phyloP scores from a whole-genome alignment of 2,113 vertebrate species.

The Collichthys lucidus region DNA sequence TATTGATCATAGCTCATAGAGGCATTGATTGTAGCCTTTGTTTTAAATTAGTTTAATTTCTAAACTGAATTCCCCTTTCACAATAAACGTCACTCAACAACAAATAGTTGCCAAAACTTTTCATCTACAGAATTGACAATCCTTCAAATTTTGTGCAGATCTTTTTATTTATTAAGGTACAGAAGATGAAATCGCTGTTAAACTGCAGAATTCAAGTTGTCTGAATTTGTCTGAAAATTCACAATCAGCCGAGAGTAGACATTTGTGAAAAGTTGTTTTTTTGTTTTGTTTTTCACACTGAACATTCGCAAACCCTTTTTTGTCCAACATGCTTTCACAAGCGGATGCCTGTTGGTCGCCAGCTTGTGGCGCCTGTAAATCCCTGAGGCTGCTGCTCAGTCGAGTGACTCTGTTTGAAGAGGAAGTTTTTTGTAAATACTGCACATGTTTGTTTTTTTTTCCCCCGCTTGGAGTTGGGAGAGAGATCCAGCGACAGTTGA shows the following conservation, averaged over 20 bases:
- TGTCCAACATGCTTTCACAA: not conserved
- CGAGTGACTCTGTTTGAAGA: constrained; percentile 24
- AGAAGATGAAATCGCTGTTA: not conserved
- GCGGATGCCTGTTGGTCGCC: not conserved
- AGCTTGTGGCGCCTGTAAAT: constrained; percentile 4
- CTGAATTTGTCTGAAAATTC: not conserved
- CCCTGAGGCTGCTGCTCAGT: constrained; percentile 29
- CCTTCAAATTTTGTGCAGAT: constrained; percentile 18
- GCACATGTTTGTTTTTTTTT: constrained; percentile 18
- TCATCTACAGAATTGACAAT: constrained; percentile 71
- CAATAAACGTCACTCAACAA: not conserved
- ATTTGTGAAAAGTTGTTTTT: not conserved
- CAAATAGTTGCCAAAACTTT: not conserved
- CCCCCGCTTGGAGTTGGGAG: constrained; percentile 29
- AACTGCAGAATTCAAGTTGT: not conserved
- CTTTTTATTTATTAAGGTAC: constrained; percentile 1
- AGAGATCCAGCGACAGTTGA: constrained; percentile 10
- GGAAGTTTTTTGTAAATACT: constrained; percentile 57
- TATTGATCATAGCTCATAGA: constrained; percentile 13
- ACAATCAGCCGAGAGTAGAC: constrained; percentile 2
- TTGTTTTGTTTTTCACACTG: constrained; percentile 7
- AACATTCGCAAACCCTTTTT: not conserved
- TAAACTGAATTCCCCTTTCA: not conserved
- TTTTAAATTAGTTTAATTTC: constrained; percentile 2
- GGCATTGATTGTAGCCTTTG: constrained; percentile 21